A percentile compares a stretch with the other conserved stretches of the same genome.
phyloP scores from a whole-genome alignment of 2,113 vertebrate genomes.

The Melanerpes aurifrons region DNA sequence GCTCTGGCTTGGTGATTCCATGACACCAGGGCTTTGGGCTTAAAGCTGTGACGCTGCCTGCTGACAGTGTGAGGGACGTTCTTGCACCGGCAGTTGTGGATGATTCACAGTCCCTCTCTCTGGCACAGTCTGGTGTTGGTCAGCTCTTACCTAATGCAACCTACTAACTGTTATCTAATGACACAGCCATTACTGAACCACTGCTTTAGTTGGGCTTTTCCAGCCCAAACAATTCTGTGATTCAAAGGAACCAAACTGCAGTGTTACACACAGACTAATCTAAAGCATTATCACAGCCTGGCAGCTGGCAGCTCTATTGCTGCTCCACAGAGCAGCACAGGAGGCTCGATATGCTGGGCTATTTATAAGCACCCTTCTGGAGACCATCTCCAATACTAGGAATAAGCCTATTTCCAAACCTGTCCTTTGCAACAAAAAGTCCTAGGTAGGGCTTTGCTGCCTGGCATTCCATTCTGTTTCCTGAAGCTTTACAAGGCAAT shows the following conservation, averaged over 20 bases:
- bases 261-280: neutral
- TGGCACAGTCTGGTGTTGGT: too few relatives aligned
- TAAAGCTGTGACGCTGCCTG: neutral
- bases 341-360: neutral
- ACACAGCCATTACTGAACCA: too few relatives aligned
- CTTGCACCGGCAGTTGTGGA: neutral
- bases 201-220: too few relatives aligned
- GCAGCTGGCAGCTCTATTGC: neutral
- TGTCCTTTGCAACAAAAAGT: neutral
- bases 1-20: too few relatives aligned
- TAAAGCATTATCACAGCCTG: neutral
- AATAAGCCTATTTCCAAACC: constrained; percentile 28
- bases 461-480: neutral
- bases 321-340: neutral
- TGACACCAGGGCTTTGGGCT: neutral
- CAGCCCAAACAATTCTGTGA: too few relatives aligned
- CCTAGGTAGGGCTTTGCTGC: neutral
- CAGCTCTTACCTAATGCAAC: too few relatives aligned
- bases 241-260: neutral
- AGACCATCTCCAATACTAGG: neutral
- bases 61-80: neutral
- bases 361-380: neutral
- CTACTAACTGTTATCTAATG: too few relatives aligned
- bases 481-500: neutral
- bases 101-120: too few relatives aligned